Evolutionary conservation across 1,140 invertebrate species (phyloP), one percentile per base, ranked within the genome.

Genomic region (Megalonaias nervosa): DNA sequence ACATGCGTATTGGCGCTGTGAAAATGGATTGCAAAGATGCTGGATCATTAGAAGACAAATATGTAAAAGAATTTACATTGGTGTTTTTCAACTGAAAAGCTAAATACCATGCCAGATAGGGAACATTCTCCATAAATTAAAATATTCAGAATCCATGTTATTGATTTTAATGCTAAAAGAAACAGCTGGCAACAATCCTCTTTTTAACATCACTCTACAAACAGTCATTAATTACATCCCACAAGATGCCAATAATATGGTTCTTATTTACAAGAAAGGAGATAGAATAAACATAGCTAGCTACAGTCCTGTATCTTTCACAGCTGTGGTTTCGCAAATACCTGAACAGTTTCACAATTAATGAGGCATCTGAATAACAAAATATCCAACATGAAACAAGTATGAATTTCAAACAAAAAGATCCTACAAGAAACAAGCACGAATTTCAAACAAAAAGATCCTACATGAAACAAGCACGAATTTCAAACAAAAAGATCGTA

Each of bases 341-440:
- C 31, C 64, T 48, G 71, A 73, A 65, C 71, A 73, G 60, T 64
- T 15, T 73, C 57, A n/a, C 65, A 80, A 58, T 57, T 82, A 1
- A 80, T 80, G 74, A 57, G 65, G 38, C 78, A 82, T 31, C 71
- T 77, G 23, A 71, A 73, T 14, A 31, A 26, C 6, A 48, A 31
- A 48, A 48, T 48, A 48, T 48, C 11, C 38, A 9, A 11, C 9
- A 48, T 48, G 38, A 48, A 11, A 48, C 38, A 48, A 48, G 38
- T 5, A 48, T 48, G 38, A 11, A 6, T 48, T 48, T 48, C 38
- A 48, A 48, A 48, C 38, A 48, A 48, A 48, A 11, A 38, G 2
- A 48, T 48, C 38, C 6, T 48, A 2, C 2, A 31, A 3, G 26
- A 31, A 2, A 31, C 26, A 31, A 31, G 26, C 26, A 31, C 4